Evolutionary conservation across 2,797 vertebrate genomes (phyloP).

Genomic region (Sus cebifrons): DNA sequence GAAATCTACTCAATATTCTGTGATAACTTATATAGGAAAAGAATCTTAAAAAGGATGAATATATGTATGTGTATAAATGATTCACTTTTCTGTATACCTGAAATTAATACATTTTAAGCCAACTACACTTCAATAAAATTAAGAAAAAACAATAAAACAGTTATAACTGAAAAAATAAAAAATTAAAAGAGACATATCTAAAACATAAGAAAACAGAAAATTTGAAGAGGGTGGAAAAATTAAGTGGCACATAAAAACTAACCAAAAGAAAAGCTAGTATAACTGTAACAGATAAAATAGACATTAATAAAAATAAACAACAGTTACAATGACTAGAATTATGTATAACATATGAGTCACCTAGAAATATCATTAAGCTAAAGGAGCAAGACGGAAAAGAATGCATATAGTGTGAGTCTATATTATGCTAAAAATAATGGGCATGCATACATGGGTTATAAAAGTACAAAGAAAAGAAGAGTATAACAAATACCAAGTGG

Average conservation of each 20-base stretch:
- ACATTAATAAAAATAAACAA: not conserved
- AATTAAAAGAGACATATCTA: too few species aligned
- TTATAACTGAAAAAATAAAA: too few species aligned
- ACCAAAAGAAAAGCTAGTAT: not conserved
- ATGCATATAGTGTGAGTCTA: not conserved
- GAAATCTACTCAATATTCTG: too few species aligned
- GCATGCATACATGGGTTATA: not conserved
- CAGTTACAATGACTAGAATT: not conserved
- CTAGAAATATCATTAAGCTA: not conserved
- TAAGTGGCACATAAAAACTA: not conserved
- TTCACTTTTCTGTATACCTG: too few species aligned
- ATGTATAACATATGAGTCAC: not conserved
- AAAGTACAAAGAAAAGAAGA: not conserved
- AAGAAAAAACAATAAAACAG: too few species aligned
- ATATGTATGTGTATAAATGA: too few species aligned
- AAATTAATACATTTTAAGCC: too few species aligned
- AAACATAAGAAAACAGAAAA: not conserved
- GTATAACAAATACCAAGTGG: not conserved
- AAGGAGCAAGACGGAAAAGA: not conserved
- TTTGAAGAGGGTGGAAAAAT: constrained; percentile 1
- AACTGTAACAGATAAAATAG: not conserved
- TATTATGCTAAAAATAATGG: not conserved
- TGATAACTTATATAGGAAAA: too few species aligned
- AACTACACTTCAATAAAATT: too few species aligned
- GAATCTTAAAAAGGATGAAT: too few species aligned